Conservation (phyloP, 2,797 vertebrate species). For the Syncerus caffer region DNA sequence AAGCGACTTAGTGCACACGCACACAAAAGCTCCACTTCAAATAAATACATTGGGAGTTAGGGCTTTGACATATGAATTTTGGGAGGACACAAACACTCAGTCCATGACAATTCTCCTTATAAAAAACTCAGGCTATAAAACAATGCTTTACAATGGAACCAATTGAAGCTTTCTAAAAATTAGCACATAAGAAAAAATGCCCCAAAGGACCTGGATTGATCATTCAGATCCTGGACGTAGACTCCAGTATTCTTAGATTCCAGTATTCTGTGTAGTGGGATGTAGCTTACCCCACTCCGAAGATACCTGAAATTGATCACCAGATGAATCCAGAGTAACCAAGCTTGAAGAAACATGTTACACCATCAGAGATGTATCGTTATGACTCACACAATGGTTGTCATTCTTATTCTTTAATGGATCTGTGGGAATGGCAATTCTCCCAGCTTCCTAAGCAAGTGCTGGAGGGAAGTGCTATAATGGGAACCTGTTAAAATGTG, state of each 20-base stretch:
- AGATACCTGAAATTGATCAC: slow-evolving; percentile 29
- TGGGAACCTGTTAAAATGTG: slow-evolving; percentile 51
- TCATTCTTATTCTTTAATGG: slow-evolving; percentile 54
- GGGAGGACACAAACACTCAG: background rate
- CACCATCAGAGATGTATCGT: background rate
- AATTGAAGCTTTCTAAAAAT: slow-evolving; percentile 1
- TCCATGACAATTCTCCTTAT: background rate
- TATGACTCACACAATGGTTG: slow-evolving; percentile 59
- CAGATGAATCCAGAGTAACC: slow-evolving; percentile 17
- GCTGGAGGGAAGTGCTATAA: slow-evolving; percentile 42
- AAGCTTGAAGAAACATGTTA: slow-evolving; percentile 35
- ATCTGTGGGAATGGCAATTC: slow-evolving; percentile 59
- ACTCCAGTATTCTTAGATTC: background rate
- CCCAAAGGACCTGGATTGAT: background rate
- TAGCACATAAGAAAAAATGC: background rate
- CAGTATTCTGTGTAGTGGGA: background rate
- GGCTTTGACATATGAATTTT: background rate
- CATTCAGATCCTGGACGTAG: slow-evolving; percentile 5
- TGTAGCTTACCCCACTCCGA: background rate
- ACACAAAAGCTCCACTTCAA: background rate
- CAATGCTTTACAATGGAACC: background rate
- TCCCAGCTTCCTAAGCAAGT: slow-evolving; percentile 51
- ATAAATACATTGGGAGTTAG: background rate
- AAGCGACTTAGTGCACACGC: background rate
- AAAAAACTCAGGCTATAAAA: background rate